These are phyloP conservation scores for Polydrusus cervinus DNA, from an alignment of 2,888 invertebrate genomes.

Conservation along the genomic window DNA sequence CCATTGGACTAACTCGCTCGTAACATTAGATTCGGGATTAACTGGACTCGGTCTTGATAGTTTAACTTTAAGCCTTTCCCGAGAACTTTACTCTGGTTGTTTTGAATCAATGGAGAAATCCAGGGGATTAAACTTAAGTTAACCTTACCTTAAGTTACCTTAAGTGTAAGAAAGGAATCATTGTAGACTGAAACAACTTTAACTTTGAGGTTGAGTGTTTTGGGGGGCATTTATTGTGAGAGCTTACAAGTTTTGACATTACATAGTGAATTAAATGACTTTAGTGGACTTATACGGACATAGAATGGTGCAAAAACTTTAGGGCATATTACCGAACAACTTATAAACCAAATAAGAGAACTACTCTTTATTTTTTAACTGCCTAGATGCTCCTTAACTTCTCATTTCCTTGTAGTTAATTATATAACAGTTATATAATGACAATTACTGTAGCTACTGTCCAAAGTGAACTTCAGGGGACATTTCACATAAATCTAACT, in stretches of 20 bases:
- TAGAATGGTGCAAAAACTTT: no score
- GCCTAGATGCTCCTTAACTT: no score
- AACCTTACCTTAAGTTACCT: constrained; percentile 64
- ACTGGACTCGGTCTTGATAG: constrained; percentile 63
- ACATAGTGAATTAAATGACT: constrained; percentile 32
- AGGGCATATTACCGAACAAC: no score
- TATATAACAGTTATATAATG: no score
- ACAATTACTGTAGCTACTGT: constrained; percentile 67
- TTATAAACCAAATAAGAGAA: no score
- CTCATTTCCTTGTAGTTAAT: no score
- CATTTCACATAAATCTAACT: constrained; percentile 63
- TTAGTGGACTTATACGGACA: background rate
- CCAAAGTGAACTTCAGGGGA: constrained; percentile 53
- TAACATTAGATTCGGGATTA: constrained; percentile 63
- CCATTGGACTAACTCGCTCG: constrained; percentile 34
- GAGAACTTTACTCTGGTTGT: constrained; percentile 61
- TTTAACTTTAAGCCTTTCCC: constrained; percentile 63
- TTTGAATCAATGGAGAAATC: constrained; percentile 64
- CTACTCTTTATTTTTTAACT: no score
- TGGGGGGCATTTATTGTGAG: constrained; percentile 35
- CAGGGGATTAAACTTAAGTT: constrained; percentile 63
- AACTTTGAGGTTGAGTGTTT: constrained; percentile 30
- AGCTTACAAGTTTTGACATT: constrained; percentile 30
- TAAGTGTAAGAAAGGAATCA: constrained; percentile 58
- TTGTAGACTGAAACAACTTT: constrained; percentile 56